Percentiles rank a stretch among this genome's conserved stretches.
These are phyloP conservation scores for Steromphala cineraria DNA, from an alignment of 2,888 invertebrate species.

Conservation along the genomic window DNA sequence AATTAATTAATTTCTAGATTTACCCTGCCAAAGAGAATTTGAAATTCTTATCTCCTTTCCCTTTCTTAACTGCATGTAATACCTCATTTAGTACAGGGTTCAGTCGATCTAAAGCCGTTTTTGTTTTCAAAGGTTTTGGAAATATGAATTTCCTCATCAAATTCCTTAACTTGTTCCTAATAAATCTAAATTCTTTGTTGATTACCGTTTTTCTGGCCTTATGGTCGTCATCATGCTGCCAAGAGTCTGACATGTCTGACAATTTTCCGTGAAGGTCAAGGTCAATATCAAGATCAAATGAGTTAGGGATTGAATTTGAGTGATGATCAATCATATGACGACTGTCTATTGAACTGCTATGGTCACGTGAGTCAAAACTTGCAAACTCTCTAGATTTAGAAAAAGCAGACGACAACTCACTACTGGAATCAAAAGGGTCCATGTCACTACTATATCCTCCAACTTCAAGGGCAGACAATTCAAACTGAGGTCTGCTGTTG, in stretches of 20 bases:
- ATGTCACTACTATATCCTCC: neutral
- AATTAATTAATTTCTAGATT: no score
- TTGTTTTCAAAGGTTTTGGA: no score
- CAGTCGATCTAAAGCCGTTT: no score
- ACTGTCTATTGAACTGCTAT: neutral
- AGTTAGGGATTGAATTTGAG: neutral
- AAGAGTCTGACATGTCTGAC: neutral
- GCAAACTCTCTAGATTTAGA: neutral
- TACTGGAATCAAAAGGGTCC: neutral
- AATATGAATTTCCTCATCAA: neutral
- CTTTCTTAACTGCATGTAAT: no score
- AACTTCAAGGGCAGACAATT: neutral
- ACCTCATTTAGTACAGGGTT: no score
- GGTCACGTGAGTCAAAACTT: neutral
- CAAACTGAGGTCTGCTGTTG: neutral
- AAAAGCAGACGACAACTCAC: neutral
- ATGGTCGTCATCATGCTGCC: neutral
- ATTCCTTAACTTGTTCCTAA: neutral
- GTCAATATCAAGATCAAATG: neutral
- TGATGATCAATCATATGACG: no score
- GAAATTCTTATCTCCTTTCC: no score
- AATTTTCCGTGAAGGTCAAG: neutral
- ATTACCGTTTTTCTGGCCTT: neutral
- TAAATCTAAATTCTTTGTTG: neutral
- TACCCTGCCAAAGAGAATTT: no score